Conservation (phyloP, 2,888 invertebrate genomes). For the Camptogramma bilineatum region DNA sequence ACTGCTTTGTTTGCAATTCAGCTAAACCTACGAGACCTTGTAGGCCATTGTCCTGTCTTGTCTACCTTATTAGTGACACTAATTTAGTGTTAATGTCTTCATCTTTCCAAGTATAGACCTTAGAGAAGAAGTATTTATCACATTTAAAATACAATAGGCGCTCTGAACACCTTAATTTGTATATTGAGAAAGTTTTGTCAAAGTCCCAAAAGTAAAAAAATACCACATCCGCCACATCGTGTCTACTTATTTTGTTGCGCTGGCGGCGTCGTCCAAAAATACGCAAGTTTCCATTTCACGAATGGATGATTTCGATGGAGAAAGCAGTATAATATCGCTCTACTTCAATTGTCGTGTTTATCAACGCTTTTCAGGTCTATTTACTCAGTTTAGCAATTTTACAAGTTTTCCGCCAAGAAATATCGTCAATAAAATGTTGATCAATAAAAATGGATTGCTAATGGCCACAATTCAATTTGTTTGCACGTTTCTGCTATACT, state of each 20-base stretch:
- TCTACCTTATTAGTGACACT: background rate
- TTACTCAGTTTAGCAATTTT: conserved; percentile 41
- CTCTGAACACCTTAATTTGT: background rate
- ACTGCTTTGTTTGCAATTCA: background rate
- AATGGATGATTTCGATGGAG: conserved; percentile 68
- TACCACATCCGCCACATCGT: no score
- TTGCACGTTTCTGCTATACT: conserved; percentile 36
- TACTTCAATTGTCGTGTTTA: conserved; percentile 39
- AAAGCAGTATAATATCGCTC: conserved; percentile 57
- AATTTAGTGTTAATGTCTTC: background rate
- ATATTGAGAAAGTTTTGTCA: background rate
- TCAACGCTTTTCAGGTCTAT: conserved; percentile 47
- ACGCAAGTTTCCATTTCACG: conserved; percentile 72
- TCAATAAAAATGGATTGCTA: conserved; percentile 31
- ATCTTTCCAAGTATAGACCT: background rate
- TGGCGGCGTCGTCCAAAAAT: conserved; percentile 31
- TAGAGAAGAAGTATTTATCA: no score
- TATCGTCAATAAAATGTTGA: conserved; percentile 24
- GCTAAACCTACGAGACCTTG: background rate
- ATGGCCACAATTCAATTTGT: conserved; percentile 21
- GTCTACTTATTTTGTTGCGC: conserved; percentile 20
- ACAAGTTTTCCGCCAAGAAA: conserved; percentile 28
- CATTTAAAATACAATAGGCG: background rate
- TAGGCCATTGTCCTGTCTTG: background rate
- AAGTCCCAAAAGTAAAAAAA: background rate